Evolutionary conservation across 2,797 vertebrate genomes (phyloP), one percentile per base, ranked within the genome.

Genomic region (Columba guinea): DNA sequence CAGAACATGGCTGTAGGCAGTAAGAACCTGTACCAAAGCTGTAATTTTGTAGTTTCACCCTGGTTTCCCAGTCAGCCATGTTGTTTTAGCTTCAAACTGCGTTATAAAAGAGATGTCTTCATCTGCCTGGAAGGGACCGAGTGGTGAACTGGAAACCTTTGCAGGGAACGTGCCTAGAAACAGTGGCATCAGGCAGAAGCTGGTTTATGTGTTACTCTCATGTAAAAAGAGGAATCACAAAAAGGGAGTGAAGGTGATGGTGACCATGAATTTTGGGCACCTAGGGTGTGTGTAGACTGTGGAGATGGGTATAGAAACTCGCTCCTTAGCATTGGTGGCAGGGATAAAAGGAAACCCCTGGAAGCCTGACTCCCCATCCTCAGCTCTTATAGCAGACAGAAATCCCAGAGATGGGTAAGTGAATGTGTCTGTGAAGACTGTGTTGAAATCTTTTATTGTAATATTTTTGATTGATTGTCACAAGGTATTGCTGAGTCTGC

Each of bases 391-490:
- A 64, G 68, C 87, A 89, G 53, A 53, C 59, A 89, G 81, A 82
- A 90, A 52, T 73, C 59, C 63, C 70, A 52, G 78, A 67, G 32
- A 56, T 8, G 27, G 59, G 48, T 67, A 76, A 79, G 59, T 48
- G 71, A 89, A 37, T 8, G 12, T 71, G 60, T 74, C 78, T 85
- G 64, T 64, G 71, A 83, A 91, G 71, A 68, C 58, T 71, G 16
- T 69, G 34, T 58, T 76, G 71, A 77, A 68, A 78, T 37, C 41
- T 64, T 15, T 82, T 82, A 84, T 48, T 75, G 60, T 52, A 85
- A 46, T 92, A 35, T 62, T 85, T 93, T 83, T 80, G 86, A 91
- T 92, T 1, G 1, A 87, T 77, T 95, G 90, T 93, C 90, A 93
- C 20, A 28, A 90, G 81, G 53, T 77, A 48, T 65, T 93, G 75